Evolutionary conservation across 2,888 invertebrate species (phyloP), one percentile per base, ranked within the genome.

Genomic region (Epistrophe eligans): DNA sequence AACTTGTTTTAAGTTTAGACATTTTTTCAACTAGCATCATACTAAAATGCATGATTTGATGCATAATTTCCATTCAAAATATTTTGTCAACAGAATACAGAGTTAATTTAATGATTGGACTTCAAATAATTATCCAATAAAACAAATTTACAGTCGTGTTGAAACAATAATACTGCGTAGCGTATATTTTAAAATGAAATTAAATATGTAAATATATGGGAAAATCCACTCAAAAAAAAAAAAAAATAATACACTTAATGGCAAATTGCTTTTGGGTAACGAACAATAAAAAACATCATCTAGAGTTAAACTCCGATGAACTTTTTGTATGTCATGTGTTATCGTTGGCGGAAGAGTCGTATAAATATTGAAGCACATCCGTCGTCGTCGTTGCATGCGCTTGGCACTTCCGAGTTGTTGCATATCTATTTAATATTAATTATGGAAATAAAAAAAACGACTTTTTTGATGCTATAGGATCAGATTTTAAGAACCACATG

Each of bases 251-350:
- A 48, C 13, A 13, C 40, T 40, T 40, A 8, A 17, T 4, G 17
- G 13, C 0, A 19, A 50, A 50, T 11, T 19, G 10, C 19, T 50
- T n/a, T 24, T 50, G 13, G 11, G 6, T 24, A 50, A 19, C 13
- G 24, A 55, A 55, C 55, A 55, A 28, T 28, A 52, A 5, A 55
- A 24, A 11, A 13, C 11, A 40, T 40, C 28, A 28, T 55, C 55
- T n/a, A 32, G 24, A 32, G 55, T 55, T 55, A 55, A 55, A 66
- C 55, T 76, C 64, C 62, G 28, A 60, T 19, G 60, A 60, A 60
- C 35, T 38, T 35, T 60, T 60, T 60, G 1, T 60, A 38, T 60
- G 17, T 60, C 38, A 38, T 60, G 19, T 55, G 55, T 55, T 55
- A 55, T 55, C 55, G 55, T 55, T 32, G 55, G 55, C 55, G 55